Evolutionary conservation across 2,888 invertebrate species (phyloP), one percentile per base, ranked within the genome.

Genomic region (Polydrusus pterygomalis): DNA sequence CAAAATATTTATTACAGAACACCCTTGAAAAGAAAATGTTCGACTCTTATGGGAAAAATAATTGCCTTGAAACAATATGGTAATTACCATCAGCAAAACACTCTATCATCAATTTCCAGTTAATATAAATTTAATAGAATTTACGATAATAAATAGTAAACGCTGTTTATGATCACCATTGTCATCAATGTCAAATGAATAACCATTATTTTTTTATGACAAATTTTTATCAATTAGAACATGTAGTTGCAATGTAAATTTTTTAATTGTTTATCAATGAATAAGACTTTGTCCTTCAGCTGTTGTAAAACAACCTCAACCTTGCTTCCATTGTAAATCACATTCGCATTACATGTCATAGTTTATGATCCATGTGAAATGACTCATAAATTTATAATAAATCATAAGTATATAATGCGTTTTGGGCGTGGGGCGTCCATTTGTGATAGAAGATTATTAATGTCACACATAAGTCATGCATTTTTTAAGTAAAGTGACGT

Each of bases 301-400:
- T 6, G n/a, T 56, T 30, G 56, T 56, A 56, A 56, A 56, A 25
- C 56, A 30, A 56, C 56, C 30, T 56, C 30, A 56, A 56, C 56
- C 56, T 56, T 56, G 56, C 56, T 56, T 30, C 51, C 34, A 34
- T 34, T 34, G 34, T 25, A 20, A 51, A 51, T 51, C 30, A 56
- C n/a, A 1, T 30, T 56, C 25, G 30, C 56, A 30, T n/a, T 51
- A 20, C 51, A 30, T 30, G 56, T 30, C 56, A 30, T n/a, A 56
- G 17, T 56, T 56, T 56, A 56, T 56, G 56, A 30, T 18, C 25
- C 56, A 56, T 30, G 25, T 56, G 25, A 30, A 11, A n/a, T 56
- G 56, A 56, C 1, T 56, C 56, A 56, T 56, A 56, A 56, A 56
- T 56, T 30, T 56, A 56, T 56, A 30, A 56, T n/a, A 56, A 56